phyloP scores from a whole-genome alignment of 2,797 vertebrate genomes.

The Limosa lapponica region DNA sequence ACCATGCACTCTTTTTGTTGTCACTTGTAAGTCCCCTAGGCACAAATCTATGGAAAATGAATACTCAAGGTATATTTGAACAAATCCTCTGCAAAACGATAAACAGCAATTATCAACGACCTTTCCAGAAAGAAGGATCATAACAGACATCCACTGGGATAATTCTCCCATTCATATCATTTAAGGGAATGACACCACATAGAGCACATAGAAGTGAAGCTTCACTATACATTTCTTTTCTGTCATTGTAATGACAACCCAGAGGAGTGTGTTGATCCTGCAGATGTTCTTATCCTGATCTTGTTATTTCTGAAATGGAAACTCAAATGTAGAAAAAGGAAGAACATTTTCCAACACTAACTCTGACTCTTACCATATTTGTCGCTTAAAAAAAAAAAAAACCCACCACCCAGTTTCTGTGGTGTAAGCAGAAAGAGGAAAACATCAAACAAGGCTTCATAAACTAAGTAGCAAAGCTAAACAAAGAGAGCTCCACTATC shows the following conservation, averaged over 20 bases:
- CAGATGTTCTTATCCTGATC: background rate
- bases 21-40: background rate
- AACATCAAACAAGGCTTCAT: background rate
- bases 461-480: background rate
- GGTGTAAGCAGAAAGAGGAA: background rate
- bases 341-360: background rate
- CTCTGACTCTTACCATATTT: background rate
- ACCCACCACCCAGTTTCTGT: no score
- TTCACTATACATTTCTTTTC: background rate
- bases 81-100: background rate
- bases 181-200: conserved; percentile 8
- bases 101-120: background rate
- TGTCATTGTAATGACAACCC: background rate
- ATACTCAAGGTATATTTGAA: conserved; percentile 12
- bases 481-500: background rate
- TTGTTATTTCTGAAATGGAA: background rate
- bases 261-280: background rate
- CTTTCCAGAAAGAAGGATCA: background rate
- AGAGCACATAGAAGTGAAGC: background rate
- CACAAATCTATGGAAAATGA: background rate
- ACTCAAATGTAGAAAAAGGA: background rate
- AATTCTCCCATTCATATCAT: conserved; percentile 7
- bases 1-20: background rate
- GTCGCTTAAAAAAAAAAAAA: background rate
- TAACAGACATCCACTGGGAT: conserved; percentile 5